Base-by-base conservation (phyloP, 2,888 invertebrate genomes). In the Drosophila atripex region DNA sequence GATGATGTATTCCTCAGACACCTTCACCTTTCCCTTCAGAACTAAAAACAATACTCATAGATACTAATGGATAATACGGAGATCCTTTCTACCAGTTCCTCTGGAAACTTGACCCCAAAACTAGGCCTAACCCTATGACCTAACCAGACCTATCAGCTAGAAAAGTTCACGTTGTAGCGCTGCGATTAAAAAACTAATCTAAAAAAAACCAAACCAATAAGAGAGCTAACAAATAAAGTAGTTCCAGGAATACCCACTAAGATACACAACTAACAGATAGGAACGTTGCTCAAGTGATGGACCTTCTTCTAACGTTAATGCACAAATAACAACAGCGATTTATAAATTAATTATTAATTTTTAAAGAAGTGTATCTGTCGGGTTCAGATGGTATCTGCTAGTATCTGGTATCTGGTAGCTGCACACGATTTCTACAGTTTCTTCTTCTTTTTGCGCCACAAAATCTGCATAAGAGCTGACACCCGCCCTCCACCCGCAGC, bases 281-380 rank as follows among this genome's bases (percentile, higher is more conserved):
- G 82, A 82, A 82, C 82, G 74, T 76, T 58, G 66, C 82, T 78
- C 60, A 72, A 54, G 18, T 18, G 21, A 4, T 32, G 39, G 59
- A 39, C 32, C n/a, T 35, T 45, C 43, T 51, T 23, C 14, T 63
- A 70, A 72, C 72, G 80, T 86, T 88, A 77, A 78, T 89, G 88
- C 89, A 89, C 89, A 86, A 89, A 88, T 89, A 88, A 86, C 89
- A 88, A 88, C 73, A 47, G 47, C 63, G 45, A 41, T 46, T 53
- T 58, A 51, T 54, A 18, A 18, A 18, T 18, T 18, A 18, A 18
- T 18, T 1, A 18, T 1, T 18, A n/a, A n/a, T 50, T 45, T 58
- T 61, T 32, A 45, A 53, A 39, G 50, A 28, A 28, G 53, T 9
- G 28, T 3, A 28, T 28, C 30, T 47, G 28, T 52, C 49, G 50